Percentiles rank a stretch among this genome's conserved stretches.
These are phyloP conservation scores for Chitala chitala DNA, from an alignment of 2,113 vertebrate species.

Conservation along the genomic window DNA sequence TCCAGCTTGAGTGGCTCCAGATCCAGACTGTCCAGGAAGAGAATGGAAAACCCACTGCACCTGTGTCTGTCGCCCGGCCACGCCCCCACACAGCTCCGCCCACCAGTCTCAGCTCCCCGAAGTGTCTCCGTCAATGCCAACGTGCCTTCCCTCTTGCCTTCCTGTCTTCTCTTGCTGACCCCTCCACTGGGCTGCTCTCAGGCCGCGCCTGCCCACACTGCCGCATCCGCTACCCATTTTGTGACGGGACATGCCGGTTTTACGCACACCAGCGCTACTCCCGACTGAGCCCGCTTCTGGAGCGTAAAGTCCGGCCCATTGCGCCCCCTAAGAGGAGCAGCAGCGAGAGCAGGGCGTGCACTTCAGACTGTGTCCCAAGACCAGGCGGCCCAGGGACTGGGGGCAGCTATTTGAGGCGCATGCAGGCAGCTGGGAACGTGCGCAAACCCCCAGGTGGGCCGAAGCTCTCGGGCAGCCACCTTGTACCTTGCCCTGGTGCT, in stretches of 20 bases:
- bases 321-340: slow-evolving; percentile 50
- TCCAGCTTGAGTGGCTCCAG: slow-evolving; percentile 82
- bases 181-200: slow-evolving; percentile 39
- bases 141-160: slow-evolving; percentile 59
- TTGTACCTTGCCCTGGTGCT: not conserved
- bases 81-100: slow-evolving; percentile 48
- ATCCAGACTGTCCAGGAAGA: slow-evolving; percentile 71
- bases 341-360: slow-evolving; percentile 55
- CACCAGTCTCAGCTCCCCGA: slow-evolving; percentile 57
- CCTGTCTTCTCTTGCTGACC: slow-evolving; percentile 49
- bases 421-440: slow-evolving; percentile 62
- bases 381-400: slow-evolving; percentile 38
- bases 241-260: slow-evolving; percentile 35
- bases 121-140: slow-evolving; percentile 65
- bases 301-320: not conserved
- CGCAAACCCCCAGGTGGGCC: slow-evolving; percentile 39
- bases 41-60: slow-evolving; percentile 36
- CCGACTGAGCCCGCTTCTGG: slow-evolving; percentile 35
- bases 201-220: slow-evolving; percentile 43
- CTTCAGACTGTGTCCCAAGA: slow-evolving; percentile 25
- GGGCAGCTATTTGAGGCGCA: slow-evolving; percentile 51
- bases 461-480: slow-evolving; percentile 26
- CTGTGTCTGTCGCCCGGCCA: slow-evolving; percentile 37
- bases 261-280: slow-evolving; percentile 37
- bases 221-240: slow-evolving; percentile 37